These are phyloP conservation scores for Gnatocerus cornutus DNA, from an alignment of 2,888 invertebrate genomes.

Conservation along the genomic window DNA sequence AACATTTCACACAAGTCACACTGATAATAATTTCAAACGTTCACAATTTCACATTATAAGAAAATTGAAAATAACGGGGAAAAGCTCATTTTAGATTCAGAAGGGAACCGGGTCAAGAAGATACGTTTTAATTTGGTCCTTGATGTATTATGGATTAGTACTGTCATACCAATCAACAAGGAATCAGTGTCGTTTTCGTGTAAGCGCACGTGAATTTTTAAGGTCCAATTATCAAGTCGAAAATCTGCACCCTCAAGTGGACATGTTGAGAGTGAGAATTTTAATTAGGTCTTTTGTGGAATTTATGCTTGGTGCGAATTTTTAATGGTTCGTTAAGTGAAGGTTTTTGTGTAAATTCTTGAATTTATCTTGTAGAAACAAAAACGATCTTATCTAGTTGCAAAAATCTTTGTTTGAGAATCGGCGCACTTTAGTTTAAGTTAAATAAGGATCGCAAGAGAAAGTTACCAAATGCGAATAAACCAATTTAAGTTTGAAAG, in stretches of 20 bases:
- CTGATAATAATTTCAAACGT: conserved; percentile 49
- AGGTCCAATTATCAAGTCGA: conserved; percentile 23
- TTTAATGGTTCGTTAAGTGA: conserved; percentile 33
- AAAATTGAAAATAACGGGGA: conserved; percentile 45
- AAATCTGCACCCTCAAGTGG: conserved; percentile 5
- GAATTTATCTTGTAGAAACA: conserved; percentile 42
- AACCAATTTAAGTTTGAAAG: conserved; percentile 69
- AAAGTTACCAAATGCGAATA: conserved; percentile 68
- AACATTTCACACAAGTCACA: conserved; percentile 57
- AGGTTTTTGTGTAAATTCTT: conserved; percentile 27
- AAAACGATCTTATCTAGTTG: conserved; percentile 42
- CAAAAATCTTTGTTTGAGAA: conserved; percentile 47
- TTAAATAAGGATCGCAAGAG: conserved; percentile 53
- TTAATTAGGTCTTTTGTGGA: conserved; percentile 21
- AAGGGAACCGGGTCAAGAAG: conserved; percentile 41
- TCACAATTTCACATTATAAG: conserved; percentile 46
- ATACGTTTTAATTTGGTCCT: conserved; percentile 42
- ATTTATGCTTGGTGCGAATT: conserved; percentile 25
- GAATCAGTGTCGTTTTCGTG: no score
- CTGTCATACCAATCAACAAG: no score
- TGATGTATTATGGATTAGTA: conserved; percentile 26
- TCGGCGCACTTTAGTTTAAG: conserved; percentile 51
- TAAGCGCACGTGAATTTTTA: conserved; percentile 14
- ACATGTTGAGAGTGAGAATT: conserved; percentile 32
- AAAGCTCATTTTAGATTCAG: conserved; percentile 40